These are phyloP conservation scores for Anoplius nigerrimus DNA, from an alignment of 2,888 invertebrate genomes.

Conservation along the genomic window DNA sequence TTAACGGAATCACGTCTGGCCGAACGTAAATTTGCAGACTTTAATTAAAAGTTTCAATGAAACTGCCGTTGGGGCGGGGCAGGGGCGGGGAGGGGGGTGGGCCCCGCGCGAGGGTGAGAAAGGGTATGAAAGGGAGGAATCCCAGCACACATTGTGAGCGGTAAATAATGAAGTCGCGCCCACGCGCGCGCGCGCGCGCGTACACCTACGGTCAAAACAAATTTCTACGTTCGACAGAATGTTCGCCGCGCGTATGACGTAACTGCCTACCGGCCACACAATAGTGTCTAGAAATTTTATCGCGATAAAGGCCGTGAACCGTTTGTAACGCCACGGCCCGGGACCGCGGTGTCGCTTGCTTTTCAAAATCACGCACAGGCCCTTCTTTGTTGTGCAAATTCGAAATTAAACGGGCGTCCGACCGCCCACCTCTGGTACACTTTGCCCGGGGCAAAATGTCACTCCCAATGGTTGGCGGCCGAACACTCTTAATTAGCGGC, in stretches of 20 bases:
- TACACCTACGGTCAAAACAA: slow-evolving; percentile 48
- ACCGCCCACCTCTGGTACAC: too few species aligned
- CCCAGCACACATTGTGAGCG: slow-evolving; percentile 45
- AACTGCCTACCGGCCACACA: slow-evolving; percentile 28
- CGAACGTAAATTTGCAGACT: slow-evolving; percentile 61
- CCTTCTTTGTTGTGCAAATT: background rate
- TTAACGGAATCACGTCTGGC: slow-evolving; percentile 56
- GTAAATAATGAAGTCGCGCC: slow-evolving; percentile 51
- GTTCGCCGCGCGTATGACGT: slow-evolving; percentile 31
- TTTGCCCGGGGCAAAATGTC: too few species aligned
- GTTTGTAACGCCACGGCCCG: background rate
- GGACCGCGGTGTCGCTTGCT: background rate
- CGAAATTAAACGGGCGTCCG: too few species aligned
- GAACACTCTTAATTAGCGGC: too few species aligned
- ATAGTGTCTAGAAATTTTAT: slow-evolving; percentile 28
- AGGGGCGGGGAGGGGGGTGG: slow-evolving; percentile 21
- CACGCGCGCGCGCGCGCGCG: slow-evolving; percentile 25
- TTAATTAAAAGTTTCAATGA: slow-evolving; percentile 63
- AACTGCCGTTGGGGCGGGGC: slow-evolving; percentile 16
- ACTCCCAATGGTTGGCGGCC: too few species aligned
- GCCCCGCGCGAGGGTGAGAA: background rate
- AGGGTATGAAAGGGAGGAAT: too few species aligned
- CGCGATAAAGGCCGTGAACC: background rate
- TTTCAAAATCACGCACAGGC: slow-evolving; percentile 1
- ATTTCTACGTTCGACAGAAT: slow-evolving; percentile 44